Conservation (phyloP, 2,888 invertebrate genomes). For the Lissocephala sabroskyi region DNA sequence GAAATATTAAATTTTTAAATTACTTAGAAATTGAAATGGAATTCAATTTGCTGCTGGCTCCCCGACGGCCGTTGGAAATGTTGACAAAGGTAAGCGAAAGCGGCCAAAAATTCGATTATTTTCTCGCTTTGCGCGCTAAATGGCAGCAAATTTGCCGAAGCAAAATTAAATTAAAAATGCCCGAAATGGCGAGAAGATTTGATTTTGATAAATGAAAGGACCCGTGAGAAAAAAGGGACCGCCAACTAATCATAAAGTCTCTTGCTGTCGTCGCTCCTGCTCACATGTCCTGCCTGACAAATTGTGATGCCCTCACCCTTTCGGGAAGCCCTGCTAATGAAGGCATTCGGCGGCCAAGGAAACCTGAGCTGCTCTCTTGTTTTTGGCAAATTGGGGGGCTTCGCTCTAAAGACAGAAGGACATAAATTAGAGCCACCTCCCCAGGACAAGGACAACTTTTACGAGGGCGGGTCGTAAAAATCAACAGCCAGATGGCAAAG, state of each 20-base stretch:
- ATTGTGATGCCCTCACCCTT: slow-evolving; percentile 6
- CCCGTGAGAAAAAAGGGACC: slow-evolving; percentile 12
- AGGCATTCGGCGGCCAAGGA: slow-evolving; percentile 21
- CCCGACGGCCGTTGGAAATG: slow-evolving; percentile 33
- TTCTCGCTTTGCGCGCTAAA: slow-evolving; percentile 44
- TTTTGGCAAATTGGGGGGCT: too few species aligned
- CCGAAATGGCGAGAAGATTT: slow-evolving; percentile 54
- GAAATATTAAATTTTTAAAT: slow-evolving; percentile 46
- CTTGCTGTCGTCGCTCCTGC: slow-evolving; percentile 10
- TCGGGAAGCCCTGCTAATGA: slow-evolving; percentile 24
- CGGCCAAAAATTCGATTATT: slow-evolving; percentile 47
- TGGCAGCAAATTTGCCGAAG: slow-evolving; percentile 4
- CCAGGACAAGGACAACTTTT: slow-evolving; percentile 20
- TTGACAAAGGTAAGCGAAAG: slow-evolving; percentile 55
- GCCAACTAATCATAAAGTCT: slow-evolving; percentile 43
- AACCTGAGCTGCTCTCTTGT: slow-evolving; percentile 13
- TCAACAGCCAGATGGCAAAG: slow-evolving; percentile 57
- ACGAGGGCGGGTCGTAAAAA: slow-evolving; percentile 42
- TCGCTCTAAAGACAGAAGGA: not conserved
- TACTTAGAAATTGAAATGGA: slow-evolving; percentile 45
- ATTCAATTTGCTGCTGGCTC: slow-evolving; percentile 53
- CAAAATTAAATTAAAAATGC: slow-evolving; percentile 60
- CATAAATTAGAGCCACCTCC: slow-evolving; percentile 29
- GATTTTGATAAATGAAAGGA: too few species aligned
- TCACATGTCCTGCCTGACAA: slow-evolving; percentile 2